Conservation (phyloP, 2,797 vertebrate genomes). For the Brachymystax lenok region DNA sequence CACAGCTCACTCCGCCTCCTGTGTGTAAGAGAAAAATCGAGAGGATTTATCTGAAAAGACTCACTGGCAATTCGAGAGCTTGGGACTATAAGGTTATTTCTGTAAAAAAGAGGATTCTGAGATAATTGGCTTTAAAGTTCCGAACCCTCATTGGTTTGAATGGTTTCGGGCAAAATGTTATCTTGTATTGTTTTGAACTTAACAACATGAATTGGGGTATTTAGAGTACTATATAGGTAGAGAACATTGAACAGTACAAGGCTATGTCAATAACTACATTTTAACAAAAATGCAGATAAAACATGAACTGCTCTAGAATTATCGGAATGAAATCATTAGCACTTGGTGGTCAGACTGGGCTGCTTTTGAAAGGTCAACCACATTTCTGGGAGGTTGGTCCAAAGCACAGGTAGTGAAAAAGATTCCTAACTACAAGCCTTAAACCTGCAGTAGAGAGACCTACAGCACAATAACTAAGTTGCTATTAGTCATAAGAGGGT, state of each 20-base stretch:
- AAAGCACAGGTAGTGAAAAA: neutral
- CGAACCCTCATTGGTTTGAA: no score
- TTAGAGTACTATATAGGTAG: no score
- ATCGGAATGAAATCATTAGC: slow-evolving; percentile 2
- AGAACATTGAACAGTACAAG: no score
- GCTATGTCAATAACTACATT: no score
- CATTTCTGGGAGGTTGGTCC: neutral
- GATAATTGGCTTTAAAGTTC: no score
- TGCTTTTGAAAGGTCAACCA: neutral
- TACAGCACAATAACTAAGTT: neutral
- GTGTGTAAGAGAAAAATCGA: neutral
- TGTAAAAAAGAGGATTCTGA: no score
- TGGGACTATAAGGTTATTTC: no score
- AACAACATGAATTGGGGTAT: no score
- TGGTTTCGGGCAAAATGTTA: no score
- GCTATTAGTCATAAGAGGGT: neutral
- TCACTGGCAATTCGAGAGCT: neutral
- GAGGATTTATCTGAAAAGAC: slow-evolving; percentile 7
- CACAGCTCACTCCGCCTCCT: slow-evolving; percentile 14
- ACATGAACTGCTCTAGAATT: no score
- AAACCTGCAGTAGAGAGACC: neutral
- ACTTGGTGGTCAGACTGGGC: neutral
- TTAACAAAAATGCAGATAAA: no score
- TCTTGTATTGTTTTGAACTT: no score
- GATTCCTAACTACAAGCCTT: neutral